These are phyloP conservation scores for Druceiella hillmani DNA, from an alignment of 2,888 invertebrate species.

Conservation along the genomic window DNA sequence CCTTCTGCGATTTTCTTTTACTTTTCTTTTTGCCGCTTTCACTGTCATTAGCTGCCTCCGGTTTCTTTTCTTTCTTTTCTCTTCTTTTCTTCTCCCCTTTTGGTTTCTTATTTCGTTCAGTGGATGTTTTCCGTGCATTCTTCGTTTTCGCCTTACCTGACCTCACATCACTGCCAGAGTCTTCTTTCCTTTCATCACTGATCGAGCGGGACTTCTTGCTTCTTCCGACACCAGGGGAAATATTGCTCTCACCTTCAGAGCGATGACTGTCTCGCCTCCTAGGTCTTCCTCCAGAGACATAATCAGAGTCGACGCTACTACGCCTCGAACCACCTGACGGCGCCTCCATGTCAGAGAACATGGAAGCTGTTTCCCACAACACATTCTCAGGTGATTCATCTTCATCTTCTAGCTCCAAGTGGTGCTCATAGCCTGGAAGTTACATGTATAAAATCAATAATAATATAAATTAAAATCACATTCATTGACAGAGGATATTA, in stretches of 20 bases:
- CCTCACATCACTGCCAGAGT: constrained; percentile 29
- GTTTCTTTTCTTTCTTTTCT: constrained; percentile 4
- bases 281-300: too few relatives aligned
- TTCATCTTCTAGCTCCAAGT: constrained; percentile 33
- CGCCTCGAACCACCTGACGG: too few relatives aligned
- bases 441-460: too few relatives aligned
- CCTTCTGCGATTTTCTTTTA: constrained; percentile 25
- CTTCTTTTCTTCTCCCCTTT: constrained; percentile 20
- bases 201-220: neutral
- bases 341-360: too few relatives aligned
- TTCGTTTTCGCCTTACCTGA: constrained; percentile 24
- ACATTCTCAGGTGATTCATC: too few relatives aligned
- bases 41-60: constrained; percentile 23
- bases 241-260: too few relatives aligned
- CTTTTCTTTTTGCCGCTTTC: constrained; percentile 27
- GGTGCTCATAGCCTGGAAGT: constrained; percentile 45
- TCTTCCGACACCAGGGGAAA: neutral
- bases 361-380: too few relatives aligned
- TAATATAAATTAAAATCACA: too few relatives aligned
- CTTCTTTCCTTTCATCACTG: constrained; percentile 2
- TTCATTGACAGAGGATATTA: too few relatives aligned
- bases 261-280: too few relatives aligned
- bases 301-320: too few relatives aligned
- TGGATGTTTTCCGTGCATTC: constrained; percentile 12
- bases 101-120: constrained; percentile 23